phyloP scores from a whole-genome alignment of 2,797 vertebrate genomes.

The Spinus pinus region DNA sequence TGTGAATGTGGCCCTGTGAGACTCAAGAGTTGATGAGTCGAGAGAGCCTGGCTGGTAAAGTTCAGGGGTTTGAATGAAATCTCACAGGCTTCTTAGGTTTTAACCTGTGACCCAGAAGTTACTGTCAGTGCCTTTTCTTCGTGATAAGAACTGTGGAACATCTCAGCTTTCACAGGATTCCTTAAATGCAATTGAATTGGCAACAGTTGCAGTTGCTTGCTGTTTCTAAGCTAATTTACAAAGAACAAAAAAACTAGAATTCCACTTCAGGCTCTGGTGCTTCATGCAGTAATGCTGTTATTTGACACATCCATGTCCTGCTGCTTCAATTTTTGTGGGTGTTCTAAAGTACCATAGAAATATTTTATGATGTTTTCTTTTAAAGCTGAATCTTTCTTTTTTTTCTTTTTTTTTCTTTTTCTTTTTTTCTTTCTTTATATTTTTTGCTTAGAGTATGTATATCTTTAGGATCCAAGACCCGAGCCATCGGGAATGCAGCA shows the following conservation, averaged over 20 bases:
- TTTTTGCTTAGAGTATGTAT: conserved; percentile 84
- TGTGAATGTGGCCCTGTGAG: not conserved
- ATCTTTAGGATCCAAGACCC: conserved; percentile 91
- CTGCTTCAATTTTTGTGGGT: not conserved
- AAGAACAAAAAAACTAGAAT: not conserved
- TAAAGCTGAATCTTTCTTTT: not conserved
- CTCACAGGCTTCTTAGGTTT: not conserved
- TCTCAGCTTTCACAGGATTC: not conserved
- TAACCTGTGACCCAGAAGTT: not conserved
- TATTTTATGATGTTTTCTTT: not conserved
- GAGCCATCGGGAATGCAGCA: conserved; percentile 93
- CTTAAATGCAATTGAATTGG: not conserved
- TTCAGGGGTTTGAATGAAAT: not conserved
- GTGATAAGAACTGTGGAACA: not conserved
- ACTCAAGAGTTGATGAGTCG: not conserved
- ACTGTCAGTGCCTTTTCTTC: not conserved
- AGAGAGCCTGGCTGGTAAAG: not conserved
- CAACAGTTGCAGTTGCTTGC: not conserved
- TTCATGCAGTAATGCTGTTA: not conserved
- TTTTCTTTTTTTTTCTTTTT: not conserved
- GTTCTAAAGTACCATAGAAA: not conserved
- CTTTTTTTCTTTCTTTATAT: too few species aligned
- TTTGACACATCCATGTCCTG: not conserved
- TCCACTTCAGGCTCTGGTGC: not conserved
- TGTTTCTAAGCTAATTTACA: not conserved